Evolutionary conservation across 1,140 invertebrate species (phyloP), one percentile per base, ranked within the genome.

Genomic region (Cotesia typhae): DNA sequence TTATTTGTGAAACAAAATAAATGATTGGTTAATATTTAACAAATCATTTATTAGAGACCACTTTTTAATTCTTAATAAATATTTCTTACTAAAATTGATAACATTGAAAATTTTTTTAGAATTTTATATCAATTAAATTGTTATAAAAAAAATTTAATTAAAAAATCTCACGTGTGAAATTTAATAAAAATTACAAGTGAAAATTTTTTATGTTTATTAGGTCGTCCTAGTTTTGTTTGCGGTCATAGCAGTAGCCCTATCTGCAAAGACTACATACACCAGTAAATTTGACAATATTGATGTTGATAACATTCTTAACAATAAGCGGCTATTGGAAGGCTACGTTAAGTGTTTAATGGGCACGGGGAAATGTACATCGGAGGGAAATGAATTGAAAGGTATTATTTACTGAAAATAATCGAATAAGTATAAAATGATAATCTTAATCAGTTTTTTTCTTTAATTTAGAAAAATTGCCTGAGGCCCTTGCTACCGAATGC

Each of bases 261-360:
- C 83, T 6, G 87, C 88, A 0, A 14, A 14, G 14, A 14, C 14
- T 14, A 14, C 14, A 14, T 93, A 92, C 78, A 91, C 91, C 0
- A 89, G 88, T 52, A 92, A 92, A 81, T 93, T 90, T 78, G 92
- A 93, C 79, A 90, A 91, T 74, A 84, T 93, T 10, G 86, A 93
- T 80, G 35, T 92, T 7, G 88, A 92, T 53, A 88, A 90, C 69
- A 90, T 93, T 51, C 77, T 93, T 3, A 83, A 85, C 5, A 92
- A 90, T 66, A 87, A 90, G 6, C 84, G 91, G 20, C 82, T 93
- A 6, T 81, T 92, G 4, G 82, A 82, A 1, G 90, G 87, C 59
- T 92, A 93, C 78, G 87, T 88, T 3, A 87, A 92, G 73, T 93
- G 92, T 82, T 76, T 93, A 0, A 71, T 92, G 73, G 91, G 90